A percentile compares a stretch with the other conserved stretches of the same genome.
Evolutionary conservation across 2,888 invertebrate genomes (phyloP).

Genomic region (Drosophila putrida): DNA sequence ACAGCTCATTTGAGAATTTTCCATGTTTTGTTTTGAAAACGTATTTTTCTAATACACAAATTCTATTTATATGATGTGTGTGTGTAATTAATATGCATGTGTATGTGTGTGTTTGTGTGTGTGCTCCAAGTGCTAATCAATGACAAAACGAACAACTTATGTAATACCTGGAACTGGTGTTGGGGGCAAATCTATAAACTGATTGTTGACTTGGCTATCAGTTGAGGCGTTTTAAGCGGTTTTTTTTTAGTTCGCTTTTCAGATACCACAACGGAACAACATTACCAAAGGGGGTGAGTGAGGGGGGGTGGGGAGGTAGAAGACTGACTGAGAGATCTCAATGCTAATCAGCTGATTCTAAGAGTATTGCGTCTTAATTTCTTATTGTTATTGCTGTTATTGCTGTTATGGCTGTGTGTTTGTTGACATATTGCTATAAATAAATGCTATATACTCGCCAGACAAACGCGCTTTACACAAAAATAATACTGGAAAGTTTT

Average conservation of each 20-base stretch:
- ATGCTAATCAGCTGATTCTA: conserved; percentile 63
- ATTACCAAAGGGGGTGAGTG: too few species aligned
- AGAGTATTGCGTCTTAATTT: conserved; percentile 66
- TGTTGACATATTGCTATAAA: conserved; percentile 34
- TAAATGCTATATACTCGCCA: conserved; percentile 23
- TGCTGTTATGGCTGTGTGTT: conserved; percentile 24
- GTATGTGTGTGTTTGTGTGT: neutral
- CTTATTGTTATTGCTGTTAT: conserved; percentile 22
- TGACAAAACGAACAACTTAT: conserved; percentile 63
- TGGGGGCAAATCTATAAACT: conserved; percentile 25
- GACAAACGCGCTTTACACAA: conserved; percentile 13
- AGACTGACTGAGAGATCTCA: conserved; percentile 51
- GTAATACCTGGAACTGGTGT: conserved; percentile 30
- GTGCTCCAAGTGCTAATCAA: conserved; percentile 67
- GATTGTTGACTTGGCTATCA: conserved; percentile 56
- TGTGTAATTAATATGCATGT: neutral
- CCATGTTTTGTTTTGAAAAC: neutral
- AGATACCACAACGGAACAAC: conserved; percentile 28
- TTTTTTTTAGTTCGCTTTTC: conserved; percentile 16
- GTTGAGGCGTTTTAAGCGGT: conserved; percentile 41
- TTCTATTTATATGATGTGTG: neutral
- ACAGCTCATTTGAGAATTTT: conserved; percentile 7
- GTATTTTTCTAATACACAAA: neutral
- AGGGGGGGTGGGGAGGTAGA: neutral
- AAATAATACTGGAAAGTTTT: conserved; percentile 42